These are phyloP conservation scores for Notechis scutatus DNA, from an alignment of 2,113 vertebrate species.

Conservation along the genomic window DNA sequence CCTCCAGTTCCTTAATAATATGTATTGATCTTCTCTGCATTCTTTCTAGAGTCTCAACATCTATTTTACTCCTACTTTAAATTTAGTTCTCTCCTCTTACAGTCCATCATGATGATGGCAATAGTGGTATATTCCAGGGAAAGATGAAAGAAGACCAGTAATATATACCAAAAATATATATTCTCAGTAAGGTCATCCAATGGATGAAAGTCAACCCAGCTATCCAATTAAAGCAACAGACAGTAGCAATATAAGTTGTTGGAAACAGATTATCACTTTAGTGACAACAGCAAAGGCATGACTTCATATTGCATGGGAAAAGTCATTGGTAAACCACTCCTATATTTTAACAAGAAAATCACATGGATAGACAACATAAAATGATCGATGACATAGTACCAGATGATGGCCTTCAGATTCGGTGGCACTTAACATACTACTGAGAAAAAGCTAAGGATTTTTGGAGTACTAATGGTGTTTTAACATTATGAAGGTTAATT, in stretches of 20 bases:
- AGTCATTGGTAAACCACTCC: neutral
- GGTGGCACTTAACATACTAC: neutral
- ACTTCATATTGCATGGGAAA: neutral
- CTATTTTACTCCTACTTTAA: neutral
- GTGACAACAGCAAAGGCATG: neutral
- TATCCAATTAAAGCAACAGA: neutral
- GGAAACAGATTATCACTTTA: neutral
- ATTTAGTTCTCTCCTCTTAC: neutral
- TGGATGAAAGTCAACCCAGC: neutral
- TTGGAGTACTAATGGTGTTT: neutral
- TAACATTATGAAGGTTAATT: neutral
- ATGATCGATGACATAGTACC: neutral
- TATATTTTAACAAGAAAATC: neutral
- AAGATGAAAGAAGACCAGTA: neutral
- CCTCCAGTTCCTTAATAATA: neutral
- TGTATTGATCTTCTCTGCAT: neutral
- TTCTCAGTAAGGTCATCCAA: neutral
- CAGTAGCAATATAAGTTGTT: neutral
- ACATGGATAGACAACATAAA: neutral
- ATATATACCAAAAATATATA: neutral
- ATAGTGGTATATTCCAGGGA: neutral
- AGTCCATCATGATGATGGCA: neutral
- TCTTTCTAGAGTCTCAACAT: neutral
- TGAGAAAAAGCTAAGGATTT: neutral
- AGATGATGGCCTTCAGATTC: neutral